Base-by-base conservation (phyloP, 1,140 invertebrate genomes). In the Drosophila tani region DNA sequence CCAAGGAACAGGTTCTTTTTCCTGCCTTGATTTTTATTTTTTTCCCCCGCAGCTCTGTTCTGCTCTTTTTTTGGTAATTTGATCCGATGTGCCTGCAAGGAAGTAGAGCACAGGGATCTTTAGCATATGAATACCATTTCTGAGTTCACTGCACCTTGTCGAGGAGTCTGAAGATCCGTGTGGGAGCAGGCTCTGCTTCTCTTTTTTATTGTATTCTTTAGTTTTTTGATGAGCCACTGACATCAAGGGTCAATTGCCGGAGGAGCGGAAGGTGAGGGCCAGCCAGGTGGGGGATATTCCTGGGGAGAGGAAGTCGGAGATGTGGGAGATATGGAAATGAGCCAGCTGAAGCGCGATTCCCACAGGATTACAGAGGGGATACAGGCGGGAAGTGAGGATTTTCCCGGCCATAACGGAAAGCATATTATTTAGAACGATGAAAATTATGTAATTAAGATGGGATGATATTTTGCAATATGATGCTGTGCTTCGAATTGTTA, bases 1-100 rank as follows among this genome's bases (percentile, higher is more conserved):
- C 21, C 73, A 63, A 38, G 62, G 82, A 88, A 88, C 84, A 88
- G 84, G 84, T 88, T 88, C 77, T 84, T 90, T 79, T 88, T 87
- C 84, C 81, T 86, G 83, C 76, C 47, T 53, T 32, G 43, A 62
- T 74, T 82, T 57, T 32, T 27, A 49, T 55, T 55, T 21, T 46
- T 65, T 38, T 11, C 43, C 24, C 24, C 49, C 49, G 6, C 40
- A 15, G 15, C 49, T 1, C 32, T 27, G 1, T 5, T 45, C 41
- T 41, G 24, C 46, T 38, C 9, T 62, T 79, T 60, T 82, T 77
- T 88, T 57, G 74, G 84, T 79, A 90, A 88, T 90, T 90, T 68
- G 84, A 88, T 79, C 81, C 35, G 78, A 70, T 46, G 59, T 55
- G 38, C 65, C 50, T 69, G 57, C 53, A 56, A 71, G 85, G 85